A percentile compares a stretch with the other conserved stretches of the same genome.
Conservation (phyloP, 2,888 invertebrate genomes). For the Acleris literana region DNA sequence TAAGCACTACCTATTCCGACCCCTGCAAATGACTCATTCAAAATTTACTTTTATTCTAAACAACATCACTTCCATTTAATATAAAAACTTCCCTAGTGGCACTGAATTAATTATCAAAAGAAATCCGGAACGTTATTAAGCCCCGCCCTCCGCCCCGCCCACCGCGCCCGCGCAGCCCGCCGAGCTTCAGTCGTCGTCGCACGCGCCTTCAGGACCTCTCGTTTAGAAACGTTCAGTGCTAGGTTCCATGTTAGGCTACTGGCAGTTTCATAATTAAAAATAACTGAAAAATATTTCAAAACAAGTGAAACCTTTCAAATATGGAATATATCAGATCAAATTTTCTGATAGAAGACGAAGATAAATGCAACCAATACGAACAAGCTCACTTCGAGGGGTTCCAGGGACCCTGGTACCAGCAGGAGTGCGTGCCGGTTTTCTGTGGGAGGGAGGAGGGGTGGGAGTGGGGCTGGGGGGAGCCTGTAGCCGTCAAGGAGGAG, state of each 20-base stretch:
- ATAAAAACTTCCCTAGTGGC: no score
- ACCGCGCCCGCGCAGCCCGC: conserved; percentile 2
- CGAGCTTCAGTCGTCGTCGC: conserved; percentile 13
- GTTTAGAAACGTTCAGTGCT: no score
- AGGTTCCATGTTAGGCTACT: no score
- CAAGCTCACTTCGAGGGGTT: conserved; percentile 39
- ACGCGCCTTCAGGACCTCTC: conserved; percentile 31
- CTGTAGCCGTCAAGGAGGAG: conserved; percentile 62
- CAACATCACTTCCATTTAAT: no score
- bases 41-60: no score
- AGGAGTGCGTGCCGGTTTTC: conserved; percentile 56
- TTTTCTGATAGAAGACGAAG: conserved; percentile 49
- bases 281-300: conserved; percentile 3
- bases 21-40: no score
- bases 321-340: conserved; percentile 63
- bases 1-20: no score
- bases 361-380: conserved; percentile 42
- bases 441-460: conserved; percentile 53
- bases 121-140: neutral
- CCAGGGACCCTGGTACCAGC: conserved; percentile 43
- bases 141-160: conserved; percentile 35
- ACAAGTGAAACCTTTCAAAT: neutral
- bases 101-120: conserved; percentile 3
- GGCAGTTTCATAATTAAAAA: conserved; percentile 14
- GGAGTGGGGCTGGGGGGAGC: conserved; percentile 53